phyloP scores from a whole-genome alignment of 2,888 invertebrate genomes.

The Dasysyrphus tricinctus region DNA sequence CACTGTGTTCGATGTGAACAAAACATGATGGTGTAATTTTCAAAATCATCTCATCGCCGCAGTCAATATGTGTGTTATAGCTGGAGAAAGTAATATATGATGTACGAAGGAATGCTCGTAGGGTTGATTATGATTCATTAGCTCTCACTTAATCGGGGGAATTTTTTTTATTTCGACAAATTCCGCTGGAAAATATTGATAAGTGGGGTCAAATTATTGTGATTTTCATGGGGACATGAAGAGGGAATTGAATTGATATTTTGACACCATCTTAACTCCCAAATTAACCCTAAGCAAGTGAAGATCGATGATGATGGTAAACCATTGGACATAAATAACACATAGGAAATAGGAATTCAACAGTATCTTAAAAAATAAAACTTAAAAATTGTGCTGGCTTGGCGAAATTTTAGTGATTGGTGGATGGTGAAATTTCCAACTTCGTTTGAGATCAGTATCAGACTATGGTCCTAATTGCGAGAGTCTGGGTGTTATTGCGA shows the following conservation, averaged over 20 bases:
- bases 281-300: slow-evolving; percentile 1
- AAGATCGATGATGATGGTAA: not conserved
- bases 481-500: too few relatives aligned
- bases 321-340: too few relatives aligned
- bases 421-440: too few relatives aligned
- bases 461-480: too few relatives aligned
- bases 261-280: slow-evolving; percentile 49
- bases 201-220: slow-evolving; percentile 56
- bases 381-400: too few relatives aligned
- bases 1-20: not conserved
- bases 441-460: too few relatives aligned
- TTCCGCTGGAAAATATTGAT: not conserved
- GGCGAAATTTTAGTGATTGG: too few relatives aligned
- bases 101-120: not conserved
- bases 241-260: slow-evolving; percentile 52
- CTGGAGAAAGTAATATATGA: slow-evolving; percentile 1
- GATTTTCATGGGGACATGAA: slow-evolving; percentile 31
- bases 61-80: not conserved
- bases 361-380: too few relatives aligned
- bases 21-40: slow-evolving; percentile 31
- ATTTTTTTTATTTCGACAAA: not conserved
- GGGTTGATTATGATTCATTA: slow-evolving; percentile 16
- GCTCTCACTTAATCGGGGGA: slow-evolving; percentile 15
- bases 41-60: slow-evolving; percentile 26
- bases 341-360: too few relatives aligned